Evolutionary conservation across 2,113 vertebrate genomes (phyloP).

Genomic region (Ictalurus furcatus): DNA sequence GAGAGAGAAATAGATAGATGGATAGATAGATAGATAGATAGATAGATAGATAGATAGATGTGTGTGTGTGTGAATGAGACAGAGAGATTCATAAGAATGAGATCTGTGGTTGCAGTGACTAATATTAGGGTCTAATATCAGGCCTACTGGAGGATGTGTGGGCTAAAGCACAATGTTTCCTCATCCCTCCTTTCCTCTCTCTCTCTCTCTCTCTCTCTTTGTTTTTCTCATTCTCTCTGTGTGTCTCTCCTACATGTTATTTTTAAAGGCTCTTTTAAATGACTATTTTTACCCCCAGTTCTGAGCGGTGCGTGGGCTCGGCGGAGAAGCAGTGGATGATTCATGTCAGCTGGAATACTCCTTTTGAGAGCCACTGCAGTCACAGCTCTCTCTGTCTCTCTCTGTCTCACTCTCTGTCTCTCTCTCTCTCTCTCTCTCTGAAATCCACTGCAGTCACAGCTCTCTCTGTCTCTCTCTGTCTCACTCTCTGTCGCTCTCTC

Average conservation of each 20-base stretch:
- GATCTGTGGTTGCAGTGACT: slow-evolving; percentile 8
- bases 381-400: slow-evolving; percentile 21
- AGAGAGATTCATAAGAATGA: neutral
- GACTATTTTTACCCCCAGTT: slow-evolving; percentile 71
- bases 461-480: slow-evolving; percentile 3
- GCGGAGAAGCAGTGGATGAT: slow-evolving; percentile 62
- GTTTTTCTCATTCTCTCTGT: slow-evolving; percentile 38
- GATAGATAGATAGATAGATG: neutral
- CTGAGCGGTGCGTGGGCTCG: slow-evolving; percentile 64
- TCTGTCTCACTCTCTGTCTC: neutral
- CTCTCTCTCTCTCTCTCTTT: slow-evolving; percentile 29
- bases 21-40: too few relatives aligned
- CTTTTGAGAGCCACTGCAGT: slow-evolving; percentile 59
- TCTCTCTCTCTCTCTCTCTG: neutral
- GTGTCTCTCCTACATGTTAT: slow-evolving; percentile 47
- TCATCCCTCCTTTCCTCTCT: neutral
- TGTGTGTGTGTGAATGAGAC: neutral
- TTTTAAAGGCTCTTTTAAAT: slow-evolving; percentile 64
- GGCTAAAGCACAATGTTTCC: slow-evolving; percentile 48
- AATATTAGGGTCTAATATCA: slow-evolving; percentile 47
- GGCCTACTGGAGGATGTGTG: slow-evolving; percentile 54
- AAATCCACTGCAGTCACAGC: slow-evolving; percentile 23
- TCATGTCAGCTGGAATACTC: slow-evolving; percentile 60
- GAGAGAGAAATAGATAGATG: slow-evolving; percentile 23
- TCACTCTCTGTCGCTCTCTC: slow-evolving; percentile 21